Conservation (phyloP, 1,140 invertebrate species). For the Zaprionus taronus region DNA sequence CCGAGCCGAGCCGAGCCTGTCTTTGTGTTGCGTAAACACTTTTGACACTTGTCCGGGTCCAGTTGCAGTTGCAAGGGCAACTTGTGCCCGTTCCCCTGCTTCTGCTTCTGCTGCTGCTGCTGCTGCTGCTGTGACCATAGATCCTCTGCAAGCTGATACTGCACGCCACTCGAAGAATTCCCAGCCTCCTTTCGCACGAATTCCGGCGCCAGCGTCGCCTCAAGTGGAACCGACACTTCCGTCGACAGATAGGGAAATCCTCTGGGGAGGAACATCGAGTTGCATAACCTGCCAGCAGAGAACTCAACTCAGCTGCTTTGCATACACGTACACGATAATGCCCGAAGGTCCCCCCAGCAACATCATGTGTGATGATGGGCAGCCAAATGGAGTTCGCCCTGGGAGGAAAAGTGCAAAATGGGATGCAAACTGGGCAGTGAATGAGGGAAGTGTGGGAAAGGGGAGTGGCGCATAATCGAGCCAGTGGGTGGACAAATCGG, state of each 20-base stretch:
- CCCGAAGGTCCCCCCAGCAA: neutral
- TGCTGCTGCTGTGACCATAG: neutral
- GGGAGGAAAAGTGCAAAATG: neutral
- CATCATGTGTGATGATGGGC: slow-evolving; percentile 14
- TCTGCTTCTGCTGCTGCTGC: neutral
- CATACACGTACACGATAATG: slow-evolving; percentile 5
- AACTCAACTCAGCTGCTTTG: slow-evolving; percentile 19
- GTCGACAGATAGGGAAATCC: slow-evolving; percentile 29
- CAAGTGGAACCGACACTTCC: slow-evolving; percentile 65
- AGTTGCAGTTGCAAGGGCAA: slow-evolving; percentile 8
- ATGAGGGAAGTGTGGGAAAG: neutral
- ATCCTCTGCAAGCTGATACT: slow-evolving; percentile 45
- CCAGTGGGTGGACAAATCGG: slow-evolving; percentile 63
- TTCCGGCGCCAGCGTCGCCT: slow-evolving; percentile 64
- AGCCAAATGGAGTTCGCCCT: neutral
- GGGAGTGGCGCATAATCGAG: slow-evolving; percentile 10
- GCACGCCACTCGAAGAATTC: slow-evolving; percentile 13
- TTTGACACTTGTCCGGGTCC: slow-evolving; percentile 56
- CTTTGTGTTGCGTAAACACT: slow-evolving; percentile 61
- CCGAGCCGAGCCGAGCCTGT: neutral
- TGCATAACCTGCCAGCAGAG: slow-evolving; percentile 22
- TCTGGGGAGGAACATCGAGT: slow-evolving; percentile 17
- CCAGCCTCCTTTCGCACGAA: slow-evolving; percentile 65
- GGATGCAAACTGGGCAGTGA: neutral
- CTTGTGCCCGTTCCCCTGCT: neutral